A percentile compares a stretch with the other conserved stretches of the same genome.
Evolutionary conservation across 2,797 vertebrate species (phyloP).

Genomic region (Lepilemur ruficaudatus): DNA sequence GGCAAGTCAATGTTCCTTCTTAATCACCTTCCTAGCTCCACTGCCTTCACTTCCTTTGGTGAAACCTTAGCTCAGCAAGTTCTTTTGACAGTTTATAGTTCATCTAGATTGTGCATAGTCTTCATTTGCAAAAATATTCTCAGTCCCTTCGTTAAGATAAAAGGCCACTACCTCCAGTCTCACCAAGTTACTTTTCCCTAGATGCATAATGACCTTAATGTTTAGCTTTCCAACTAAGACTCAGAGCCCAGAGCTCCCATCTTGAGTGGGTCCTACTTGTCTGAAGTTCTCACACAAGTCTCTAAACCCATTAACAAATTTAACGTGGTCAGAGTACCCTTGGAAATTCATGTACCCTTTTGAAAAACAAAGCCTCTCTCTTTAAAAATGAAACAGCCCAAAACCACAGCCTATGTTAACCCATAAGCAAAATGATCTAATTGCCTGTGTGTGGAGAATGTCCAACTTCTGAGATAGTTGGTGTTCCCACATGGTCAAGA

Average conservation of each 20-base stretch:
- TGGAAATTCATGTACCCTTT: conserved; percentile 9
- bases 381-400: conserved; percentile 46
- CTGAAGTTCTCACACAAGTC: not conserved
- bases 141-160: not conserved
- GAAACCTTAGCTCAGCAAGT: not conserved
- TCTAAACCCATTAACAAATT: conserved; percentile 3
- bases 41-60: not conserved
- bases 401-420: conserved; percentile 21
- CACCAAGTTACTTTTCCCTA: not conserved
- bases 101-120: not conserved
- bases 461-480: conserved; percentile 22
- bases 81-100: not conserved
- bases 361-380: conserved; percentile 38
- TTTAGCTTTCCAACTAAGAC: not conserved
- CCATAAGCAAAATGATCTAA: conserved; percentile 41
- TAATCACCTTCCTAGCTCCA: not conserved
- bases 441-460: conserved; percentile 22
- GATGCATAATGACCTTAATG: not conserved
- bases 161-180: not conserved
- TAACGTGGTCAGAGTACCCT: not conserved
- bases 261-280: not conserved
- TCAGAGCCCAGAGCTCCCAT: not conserved
- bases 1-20: not conserved
- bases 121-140: not conserved
- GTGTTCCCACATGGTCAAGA: conserved; percentile 43